Percentiles rank a stretch among this genome's conserved stretches.
phyloP scores from a whole-genome alignment of 1,140 invertebrate species.

The Heliconius eleuchia region DNA sequence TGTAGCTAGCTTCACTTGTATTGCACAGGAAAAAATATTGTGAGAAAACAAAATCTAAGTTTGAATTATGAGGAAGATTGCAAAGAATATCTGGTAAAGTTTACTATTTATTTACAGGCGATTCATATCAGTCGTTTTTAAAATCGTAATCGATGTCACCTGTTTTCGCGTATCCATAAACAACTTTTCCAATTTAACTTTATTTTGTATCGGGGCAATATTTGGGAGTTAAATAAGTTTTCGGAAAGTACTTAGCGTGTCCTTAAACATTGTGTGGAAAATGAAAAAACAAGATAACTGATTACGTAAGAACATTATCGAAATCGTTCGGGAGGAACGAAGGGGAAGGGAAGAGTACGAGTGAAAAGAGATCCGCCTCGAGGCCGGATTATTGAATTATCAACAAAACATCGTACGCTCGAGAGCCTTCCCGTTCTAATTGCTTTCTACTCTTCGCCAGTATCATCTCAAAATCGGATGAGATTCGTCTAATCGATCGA shows the following conservation, averaged over 20 bases:
- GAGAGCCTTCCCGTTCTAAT: conserved; percentile 71
- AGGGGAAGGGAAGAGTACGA: conserved; percentile 36
- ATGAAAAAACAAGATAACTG: conserved; percentile 74
- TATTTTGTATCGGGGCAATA: conserved; percentile 72
- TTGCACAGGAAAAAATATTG: conserved; percentile 23
- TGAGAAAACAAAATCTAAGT: conserved; percentile 11
- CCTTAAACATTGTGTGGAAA: conserved; percentile 64
- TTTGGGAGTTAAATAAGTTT: conserved; percentile 69
- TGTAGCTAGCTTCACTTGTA: conserved; percentile 49
- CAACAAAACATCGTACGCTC: conserved; percentile 77
- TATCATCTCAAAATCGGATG: conserved; percentile 68
- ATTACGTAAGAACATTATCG: conserved; percentile 69
- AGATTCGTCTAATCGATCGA: conserved; percentile 68
- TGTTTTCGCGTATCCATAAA: conserved; percentile 50
- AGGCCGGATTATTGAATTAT: conserved; percentile 77
- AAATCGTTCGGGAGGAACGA: conserved; percentile 42
- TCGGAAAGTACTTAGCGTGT: conserved; percentile 54
- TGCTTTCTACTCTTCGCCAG: conserved; percentile 66
- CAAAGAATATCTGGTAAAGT: neutral
- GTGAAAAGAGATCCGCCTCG: conserved; percentile 65
- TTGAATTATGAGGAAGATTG: conserved; percentile 13
- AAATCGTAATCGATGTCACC: conserved; percentile 67
- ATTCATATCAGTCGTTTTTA: conserved; percentile 44
- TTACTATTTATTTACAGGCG: neutral
- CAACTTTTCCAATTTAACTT: conserved; percentile 81